These are phyloP conservation scores for Eulithis prunata DNA, from an alignment of 2,888 invertebrate genomes.

Conservation along the genomic window DNA sequence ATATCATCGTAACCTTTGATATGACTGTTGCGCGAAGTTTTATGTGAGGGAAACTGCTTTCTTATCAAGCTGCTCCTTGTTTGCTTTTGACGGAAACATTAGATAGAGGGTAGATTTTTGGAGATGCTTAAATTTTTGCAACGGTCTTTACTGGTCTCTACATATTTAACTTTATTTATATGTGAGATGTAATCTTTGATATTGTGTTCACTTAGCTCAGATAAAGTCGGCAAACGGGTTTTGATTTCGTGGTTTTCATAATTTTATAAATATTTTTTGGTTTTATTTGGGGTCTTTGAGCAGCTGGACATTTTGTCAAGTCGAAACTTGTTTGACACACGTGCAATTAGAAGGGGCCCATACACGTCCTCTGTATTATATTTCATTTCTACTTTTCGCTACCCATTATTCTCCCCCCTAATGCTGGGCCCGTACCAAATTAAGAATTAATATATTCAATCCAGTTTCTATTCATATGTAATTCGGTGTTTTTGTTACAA, in stretches of 20 bases:
- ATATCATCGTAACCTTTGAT: too few species aligned
- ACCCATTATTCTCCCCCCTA: conserved; percentile 77
- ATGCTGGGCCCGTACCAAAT: conserved; percentile 78
- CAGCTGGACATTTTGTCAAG: conserved; percentile 60
- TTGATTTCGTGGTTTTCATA: conserved; percentile 25
- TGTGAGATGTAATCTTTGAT: neutral
- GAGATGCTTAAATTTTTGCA: neutral
- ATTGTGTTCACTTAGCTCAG: conserved; percentile 2
- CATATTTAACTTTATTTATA: neutral
- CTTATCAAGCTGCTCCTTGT: too few species aligned
- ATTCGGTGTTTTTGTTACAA: conserved; percentile 77
- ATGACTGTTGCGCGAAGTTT: too few species aligned
- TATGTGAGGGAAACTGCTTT: too few species aligned
- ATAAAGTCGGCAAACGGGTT: conserved; percentile 31
- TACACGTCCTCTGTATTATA: conserved; percentile 45
- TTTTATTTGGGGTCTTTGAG: conserved; percentile 39
- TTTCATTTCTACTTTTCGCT: conserved; percentile 72
- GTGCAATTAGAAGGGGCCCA: conserved; percentile 66
- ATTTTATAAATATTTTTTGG: conserved; percentile 28
- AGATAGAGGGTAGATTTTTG: neutral
- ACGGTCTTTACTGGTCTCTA: neutral
- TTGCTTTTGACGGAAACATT: too few species aligned
- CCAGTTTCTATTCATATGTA: conserved; percentile 82
- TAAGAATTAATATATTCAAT: conserved; percentile 80
- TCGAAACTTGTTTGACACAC: conserved; percentile 70